A percentile compares a stretch with the other conserved stretches of the same genome.
phyloP scores from a whole-genome alignment of 2,888 invertebrate genomes.

The Bellardia bayeri region DNA sequence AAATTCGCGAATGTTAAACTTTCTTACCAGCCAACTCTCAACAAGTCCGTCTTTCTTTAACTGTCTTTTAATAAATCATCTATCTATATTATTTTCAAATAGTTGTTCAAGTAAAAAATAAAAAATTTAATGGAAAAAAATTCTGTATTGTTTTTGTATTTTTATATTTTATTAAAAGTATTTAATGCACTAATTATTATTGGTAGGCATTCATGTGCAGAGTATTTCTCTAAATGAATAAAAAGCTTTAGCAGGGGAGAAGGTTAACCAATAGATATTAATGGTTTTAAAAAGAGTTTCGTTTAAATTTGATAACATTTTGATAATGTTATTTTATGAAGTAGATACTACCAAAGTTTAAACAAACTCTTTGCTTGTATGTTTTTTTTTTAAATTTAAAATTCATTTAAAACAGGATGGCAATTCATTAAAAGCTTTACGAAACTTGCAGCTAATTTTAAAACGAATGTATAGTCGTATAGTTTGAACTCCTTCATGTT shows the following conservation, averaged over 20 bases:
- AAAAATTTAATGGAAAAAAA: conserved; percentile 32
- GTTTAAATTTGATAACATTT: neutral
- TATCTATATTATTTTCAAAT: conserved; percentile 53
- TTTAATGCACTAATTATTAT: conserved; percentile 82
- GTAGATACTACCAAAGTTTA: neutral
- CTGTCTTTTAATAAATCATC: conserved; percentile 67
- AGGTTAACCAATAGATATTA: conserved; percentile 19
- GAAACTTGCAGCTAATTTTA: too few relatives aligned
- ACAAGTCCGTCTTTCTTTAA: conserved; percentile 64
- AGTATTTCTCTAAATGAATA: conserved; percentile 60
- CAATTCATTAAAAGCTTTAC: too few relatives aligned
- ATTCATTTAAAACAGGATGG: too few relatives aligned
- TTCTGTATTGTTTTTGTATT: conserved; percentile 64
- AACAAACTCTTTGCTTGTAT: too few relatives aligned
- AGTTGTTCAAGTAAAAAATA: conserved; percentile 29
- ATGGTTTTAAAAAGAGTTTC: neutral
- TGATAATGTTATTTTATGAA: too few relatives aligned
- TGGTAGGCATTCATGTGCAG: conserved; percentile 78
- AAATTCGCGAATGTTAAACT: conserved; percentile 67
- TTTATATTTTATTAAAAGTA: conserved; percentile 62
- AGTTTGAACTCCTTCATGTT: too few relatives aligned
- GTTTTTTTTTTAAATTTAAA: too few relatives aligned
- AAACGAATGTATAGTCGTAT: too few relatives aligned
- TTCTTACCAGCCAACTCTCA: conserved; percentile 57
- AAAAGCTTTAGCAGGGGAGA: conserved; percentile 21